Percentiles rank a stretch among this genome's conserved stretches.
Evolutionary conservation across 2,888 invertebrate genomes (phyloP).

Genomic region (Pristionchus fissidentatus): DNA sequence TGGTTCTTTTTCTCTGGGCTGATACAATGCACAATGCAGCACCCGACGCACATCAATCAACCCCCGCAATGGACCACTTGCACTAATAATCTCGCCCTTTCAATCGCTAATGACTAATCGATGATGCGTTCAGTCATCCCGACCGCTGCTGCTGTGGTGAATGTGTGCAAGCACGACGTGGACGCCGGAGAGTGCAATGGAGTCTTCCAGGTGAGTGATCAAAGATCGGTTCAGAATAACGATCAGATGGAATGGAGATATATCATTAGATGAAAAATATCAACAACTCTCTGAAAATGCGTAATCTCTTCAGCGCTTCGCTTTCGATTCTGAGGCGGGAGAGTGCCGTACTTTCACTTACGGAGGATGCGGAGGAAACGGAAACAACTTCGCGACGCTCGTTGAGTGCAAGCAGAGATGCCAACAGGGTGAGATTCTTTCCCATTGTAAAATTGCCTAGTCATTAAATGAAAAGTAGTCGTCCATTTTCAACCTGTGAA

Average conservation of each 20-base stretch:
- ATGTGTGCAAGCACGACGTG: constrained; percentile 68
- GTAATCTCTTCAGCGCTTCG: constrained; percentile 72
- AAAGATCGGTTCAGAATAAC: neutral
- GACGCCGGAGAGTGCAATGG: constrained; percentile 71
- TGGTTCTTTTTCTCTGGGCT: neutral
- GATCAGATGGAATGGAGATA: neutral
- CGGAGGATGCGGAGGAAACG: constrained; percentile 74
- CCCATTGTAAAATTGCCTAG: too few relatives aligned
- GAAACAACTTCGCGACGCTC: constrained; percentile 73
- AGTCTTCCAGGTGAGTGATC: constrained; percentile 55
- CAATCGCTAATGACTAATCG: neutral
- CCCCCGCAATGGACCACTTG: neutral
- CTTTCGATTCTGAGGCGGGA: constrained; percentile 73
- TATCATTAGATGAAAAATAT: neutral
- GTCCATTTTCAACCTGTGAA: too few relatives aligned
- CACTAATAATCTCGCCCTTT: neutral
- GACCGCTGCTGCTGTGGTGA: constrained; percentile 57
- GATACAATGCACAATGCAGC: constrained; percentile 4
- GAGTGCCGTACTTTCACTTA: constrained; percentile 71
- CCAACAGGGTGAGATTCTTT: constrained; percentile 53
- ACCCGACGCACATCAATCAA: neutral
- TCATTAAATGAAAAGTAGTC: too few relatives aligned
- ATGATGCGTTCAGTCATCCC: constrained; percentile 44
- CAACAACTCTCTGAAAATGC: neutral
- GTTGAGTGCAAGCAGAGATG: constrained; percentile 70